A percentile compares a stretch with the other conserved stretches of the same genome.
Evolutionary conservation across 2,888 invertebrate genomes (phyloP).

Genomic region (Lasioglossum morio): DNA sequence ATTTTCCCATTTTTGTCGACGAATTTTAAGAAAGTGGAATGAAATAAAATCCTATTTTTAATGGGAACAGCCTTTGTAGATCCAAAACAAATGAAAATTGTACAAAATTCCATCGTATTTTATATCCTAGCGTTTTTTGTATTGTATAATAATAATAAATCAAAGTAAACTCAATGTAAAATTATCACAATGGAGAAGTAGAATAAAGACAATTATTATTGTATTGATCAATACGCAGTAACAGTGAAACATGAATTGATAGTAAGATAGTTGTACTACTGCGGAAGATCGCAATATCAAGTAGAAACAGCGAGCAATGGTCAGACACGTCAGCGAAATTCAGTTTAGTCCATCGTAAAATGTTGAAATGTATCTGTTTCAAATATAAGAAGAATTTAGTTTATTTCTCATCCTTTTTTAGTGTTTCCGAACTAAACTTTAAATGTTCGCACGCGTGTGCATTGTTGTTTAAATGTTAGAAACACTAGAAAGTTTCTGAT

Average conservation of each 20-base stretch:
- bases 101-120: too few species aligned
- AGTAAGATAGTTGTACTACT: not conserved
- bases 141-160: not conserved
- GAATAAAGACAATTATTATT: not conserved
- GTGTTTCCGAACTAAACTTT: not conserved
- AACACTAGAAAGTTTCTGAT: not conserved
- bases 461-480: not conserved
- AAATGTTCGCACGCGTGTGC: not conserved
- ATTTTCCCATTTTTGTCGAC: too few species aligned
- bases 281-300: not conserved
- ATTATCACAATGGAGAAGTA: not conserved
- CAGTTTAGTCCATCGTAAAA: not conserved
- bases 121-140: too few species aligned
- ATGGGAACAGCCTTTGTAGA: too few species aligned
- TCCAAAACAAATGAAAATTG: too few species aligned
- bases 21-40: too few species aligned
- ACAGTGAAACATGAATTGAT: not conserved
- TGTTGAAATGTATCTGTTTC: not conserved
- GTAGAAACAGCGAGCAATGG: not conserved
- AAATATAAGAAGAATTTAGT: not conserved
- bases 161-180: not conserved
- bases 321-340: not conserved
- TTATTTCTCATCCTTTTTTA: not conserved
- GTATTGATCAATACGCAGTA: not conserved
- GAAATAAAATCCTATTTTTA: too few species aligned